Evolutionary conservation across 2,113 vertebrate genomes (phyloP), one percentile per base, ranked within the genome.

Genomic region (Pagrus major): DNA sequence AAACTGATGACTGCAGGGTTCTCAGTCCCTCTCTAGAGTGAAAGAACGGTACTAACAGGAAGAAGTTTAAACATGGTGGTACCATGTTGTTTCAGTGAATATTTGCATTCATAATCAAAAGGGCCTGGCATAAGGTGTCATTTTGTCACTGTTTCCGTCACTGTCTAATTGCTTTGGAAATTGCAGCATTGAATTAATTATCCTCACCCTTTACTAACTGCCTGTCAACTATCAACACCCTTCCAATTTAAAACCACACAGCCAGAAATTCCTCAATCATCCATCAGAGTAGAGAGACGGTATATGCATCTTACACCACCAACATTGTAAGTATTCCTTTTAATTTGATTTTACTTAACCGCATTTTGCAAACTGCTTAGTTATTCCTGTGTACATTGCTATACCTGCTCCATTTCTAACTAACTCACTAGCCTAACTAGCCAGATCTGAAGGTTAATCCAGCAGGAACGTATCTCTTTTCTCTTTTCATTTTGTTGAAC

Each of bases 251-350:
- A 76, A 76, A 64, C 14, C 23, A 5, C 10, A 46, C 0, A 55
- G 16, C 2, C n/a, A 27, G 25, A 16, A 5, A 21, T 11, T 14
- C 0, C 0, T 23, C 61, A 67, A 46, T 39, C 20, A 7, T 31
- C 27, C 63, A 29, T 61, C 37, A 55, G 27, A 27, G 15, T 1
- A 7, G 27, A 74, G 61, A 46, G 37, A 68, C 14, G 1, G 55
- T 49, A 10, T 5, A 49, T 20, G 11, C 39, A 63, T 78, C 52
- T 14, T 69, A 18, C 23, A 10, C 16, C 11, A 12, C 41, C 6
- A 14, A 7, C 42, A 54, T 6, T 37, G 79, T 81, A 54, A 83
- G 81, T 78, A 73, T 33, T 3, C 6, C 2, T 47, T 72, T 68
- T 44, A 10, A 1, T 63, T 11, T 25, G 9, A 29, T 42, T 58